A percentile compares a stretch with the other conserved stretches of the same genome.
These are phyloP conservation scores for Gila orcuttii DNA, from an alignment of 2,113 vertebrate genomes.

Conservation along the genomic window DNA sequence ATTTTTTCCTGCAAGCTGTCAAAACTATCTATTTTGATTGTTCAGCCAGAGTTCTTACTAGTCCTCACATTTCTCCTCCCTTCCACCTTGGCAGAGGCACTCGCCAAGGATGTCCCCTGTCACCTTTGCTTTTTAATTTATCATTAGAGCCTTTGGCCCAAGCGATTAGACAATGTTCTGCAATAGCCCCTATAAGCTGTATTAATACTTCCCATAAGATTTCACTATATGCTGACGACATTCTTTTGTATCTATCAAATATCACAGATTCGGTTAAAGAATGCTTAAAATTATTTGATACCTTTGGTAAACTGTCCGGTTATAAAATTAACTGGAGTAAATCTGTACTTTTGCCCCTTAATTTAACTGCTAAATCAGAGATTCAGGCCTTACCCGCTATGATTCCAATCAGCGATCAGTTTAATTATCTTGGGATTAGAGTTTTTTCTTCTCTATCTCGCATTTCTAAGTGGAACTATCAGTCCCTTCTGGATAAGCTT, in stretches of 20 bases:
- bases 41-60: no score
- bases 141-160: no score
- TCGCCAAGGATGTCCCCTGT: no score
- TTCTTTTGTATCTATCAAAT: neutral
- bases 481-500: no score
- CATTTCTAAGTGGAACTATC: neutral
- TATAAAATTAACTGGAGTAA: neutral
- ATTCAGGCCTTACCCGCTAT: neutral
- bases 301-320: neutral
- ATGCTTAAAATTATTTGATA: neutral
- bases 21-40: no score
- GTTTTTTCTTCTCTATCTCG: neutral
- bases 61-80: no score
- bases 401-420: neutral
- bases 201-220: no score
- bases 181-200: no score
- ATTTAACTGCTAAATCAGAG: neutral
- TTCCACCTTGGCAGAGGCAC: no score
- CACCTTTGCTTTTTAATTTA: no score
- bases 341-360: neutral
- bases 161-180: no score
- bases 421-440: neutral
- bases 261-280: neutral
- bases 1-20: no score
- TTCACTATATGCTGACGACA: neutral